A percentile compares a stretch with the other conserved stretches of the same genome.
Evolutionary conservation across 1,140 invertebrate species (phyloP).

Genomic region (Polypedilum vanderplanki): DNA sequence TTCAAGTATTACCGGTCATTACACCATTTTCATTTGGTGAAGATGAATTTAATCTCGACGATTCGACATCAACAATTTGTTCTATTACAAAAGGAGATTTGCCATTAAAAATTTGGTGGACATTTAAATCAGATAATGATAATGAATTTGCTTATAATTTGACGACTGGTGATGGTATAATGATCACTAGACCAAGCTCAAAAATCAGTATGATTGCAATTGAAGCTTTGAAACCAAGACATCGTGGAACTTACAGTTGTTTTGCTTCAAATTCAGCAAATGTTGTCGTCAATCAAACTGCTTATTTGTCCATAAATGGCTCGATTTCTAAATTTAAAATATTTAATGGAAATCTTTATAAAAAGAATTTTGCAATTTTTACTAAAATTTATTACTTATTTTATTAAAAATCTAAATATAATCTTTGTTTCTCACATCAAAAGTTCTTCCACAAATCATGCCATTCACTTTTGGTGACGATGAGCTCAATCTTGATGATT

Average conservation of each 20-base stretch:
- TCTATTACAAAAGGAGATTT: constrained; percentile 63
- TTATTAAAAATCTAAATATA: too few species aligned
- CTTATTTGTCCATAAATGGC: constrained; percentile 65
- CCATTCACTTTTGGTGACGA: constrained; percentile 70
- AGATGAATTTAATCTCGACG: constrained; percentile 52
- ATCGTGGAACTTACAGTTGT: constrained; percentile 77
- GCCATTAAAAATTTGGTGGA: constrained; percentile 50
- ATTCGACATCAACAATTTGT: constrained; percentile 54
- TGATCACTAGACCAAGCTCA: not conserved
- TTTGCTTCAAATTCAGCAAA: too few species aligned
- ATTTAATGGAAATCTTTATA: not conserved
- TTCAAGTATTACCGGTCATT: too few species aligned
- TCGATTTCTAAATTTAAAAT: constrained; percentile 41
- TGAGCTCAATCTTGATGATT: constrained; percentile 71
- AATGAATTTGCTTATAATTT: constrained; percentile 33
- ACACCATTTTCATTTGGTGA: constrained; percentile 61
- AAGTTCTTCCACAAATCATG: constrained; percentile 70
- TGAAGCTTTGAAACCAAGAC: constrained; percentile 58
- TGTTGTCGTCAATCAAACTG: constrained; percentile 46
- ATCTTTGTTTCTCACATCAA: constrained; percentile 31
- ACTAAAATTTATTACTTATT: too few species aligned
- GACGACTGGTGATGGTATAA: not conserved
- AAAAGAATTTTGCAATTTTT: constrained; percentile 25
- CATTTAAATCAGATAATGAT: constrained; percentile 39
- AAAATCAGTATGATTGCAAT: constrained; percentile 58